These are phyloP conservation scores for Paracanthobrama guichenoti DNA, from an alignment of 2,113 vertebrate genomes.

Conservation along the genomic window DNA sequence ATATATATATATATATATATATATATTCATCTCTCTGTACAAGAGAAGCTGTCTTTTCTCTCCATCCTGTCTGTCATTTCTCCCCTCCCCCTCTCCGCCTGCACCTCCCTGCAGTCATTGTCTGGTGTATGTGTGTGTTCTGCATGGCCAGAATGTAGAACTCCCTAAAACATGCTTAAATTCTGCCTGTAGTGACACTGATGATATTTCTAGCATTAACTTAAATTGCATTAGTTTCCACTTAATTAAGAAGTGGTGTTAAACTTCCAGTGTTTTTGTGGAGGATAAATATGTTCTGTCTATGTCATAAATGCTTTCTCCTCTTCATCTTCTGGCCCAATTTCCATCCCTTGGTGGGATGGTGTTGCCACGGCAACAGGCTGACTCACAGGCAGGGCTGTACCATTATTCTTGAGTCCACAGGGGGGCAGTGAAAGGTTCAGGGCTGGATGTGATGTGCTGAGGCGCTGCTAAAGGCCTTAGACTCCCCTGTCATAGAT, in stretches of 20 bases:
- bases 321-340: conserved; percentile 36
- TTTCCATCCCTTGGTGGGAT: conserved; percentile 65
- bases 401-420: conserved; percentile 68
- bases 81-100: conserved; percentile 72
- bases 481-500: conserved; percentile 19
- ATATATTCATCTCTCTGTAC: not conserved
- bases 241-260: not conserved
- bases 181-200: not conserved
- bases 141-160: not conserved
- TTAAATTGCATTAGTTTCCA: not conserved
- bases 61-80: conserved; percentile 63
- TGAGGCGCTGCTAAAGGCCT: conserved; percentile 16
- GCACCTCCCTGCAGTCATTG: conserved; percentile 61
- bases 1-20: too few species aligned
- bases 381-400: conserved; percentile 74
- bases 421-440: conserved; percentile 66
- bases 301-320: conserved; percentile 14
- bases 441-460: conserved; percentile 50
- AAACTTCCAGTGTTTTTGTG: not conserved
- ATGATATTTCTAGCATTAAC: not conserved
- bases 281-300: not conserved
- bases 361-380: conserved; percentile 78
- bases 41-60: conserved; percentile 11
- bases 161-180: not conserved
- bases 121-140: conserved; percentile 11